Evolutionary conservation across 2,113 vertebrate species (phyloP), one percentile per base, ranked within the genome.

Genomic region (Ophiodon elongatus): DNA sequence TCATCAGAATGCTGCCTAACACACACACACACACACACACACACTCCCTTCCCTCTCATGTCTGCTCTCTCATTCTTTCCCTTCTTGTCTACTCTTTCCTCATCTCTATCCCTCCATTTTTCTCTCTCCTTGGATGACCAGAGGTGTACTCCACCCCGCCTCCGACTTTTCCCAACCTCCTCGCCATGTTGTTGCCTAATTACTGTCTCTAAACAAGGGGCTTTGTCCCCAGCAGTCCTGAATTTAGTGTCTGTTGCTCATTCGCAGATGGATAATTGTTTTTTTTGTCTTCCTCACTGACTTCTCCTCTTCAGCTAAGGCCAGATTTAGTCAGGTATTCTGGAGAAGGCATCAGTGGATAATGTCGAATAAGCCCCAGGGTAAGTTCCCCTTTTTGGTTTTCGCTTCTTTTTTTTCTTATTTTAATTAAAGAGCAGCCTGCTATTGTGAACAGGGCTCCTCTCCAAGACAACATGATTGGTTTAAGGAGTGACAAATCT

Each of bases 251-350:
- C 80, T 89, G 63, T 83, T 84, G 75, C 82, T 90, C 71, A 83
- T 89, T 88, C 45, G 4, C 84, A 88, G 84, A 89, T 89, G 76
- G 89, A 86, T 93, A 79, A 91, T 90, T 92, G 76, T 84, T 80
- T 17, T 66, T 68, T 0, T 13, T 17, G 21, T 27, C 52, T 80
- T 84, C 52, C 65, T 85, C 23, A 0, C 37, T 79, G 71, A 78
- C 75, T 77, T 82, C 59, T 68, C 45, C 73, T 76, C 79, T 88
- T 80, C 65, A 89, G 81, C 85, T 82, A 31, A 83, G 72, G 75
- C 76, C 83, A 88, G 54, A 86, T 89, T 87, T 80, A 80, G 80
- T 88, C 89, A 88, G 87, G 84, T 91, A 79, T 85, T 88, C 57
- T 79, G 70, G 43, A 81, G 76, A 74, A 79, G 62, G 80, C 87